Conservation (phyloP, 92 coral and sea anemone genomes). For the Palythoa caribaeorum region DNA sequence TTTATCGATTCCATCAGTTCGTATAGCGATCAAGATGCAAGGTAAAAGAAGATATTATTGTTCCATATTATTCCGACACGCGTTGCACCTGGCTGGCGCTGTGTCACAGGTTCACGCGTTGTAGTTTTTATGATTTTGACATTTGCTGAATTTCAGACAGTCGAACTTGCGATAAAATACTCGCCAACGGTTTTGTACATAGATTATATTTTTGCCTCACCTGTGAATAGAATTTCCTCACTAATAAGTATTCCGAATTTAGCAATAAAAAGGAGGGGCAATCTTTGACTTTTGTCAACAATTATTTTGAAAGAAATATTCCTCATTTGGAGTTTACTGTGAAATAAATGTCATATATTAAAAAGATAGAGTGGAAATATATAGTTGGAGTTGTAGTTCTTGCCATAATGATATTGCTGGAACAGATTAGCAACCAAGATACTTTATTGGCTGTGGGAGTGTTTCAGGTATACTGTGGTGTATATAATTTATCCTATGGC, state of each 20-base stretch:
- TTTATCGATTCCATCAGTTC: slow-evolving; percentile 23
- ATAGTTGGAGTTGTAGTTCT: too few relatives aligned
- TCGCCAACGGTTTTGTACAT: background rate
- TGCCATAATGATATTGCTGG: too few relatives aligned
- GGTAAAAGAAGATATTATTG: background rate
- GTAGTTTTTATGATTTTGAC: background rate
- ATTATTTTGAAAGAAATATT: background rate
- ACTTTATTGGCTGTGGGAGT: too few relatives aligned
- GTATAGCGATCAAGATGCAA: background rate
- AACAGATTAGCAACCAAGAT: too few relatives aligned
- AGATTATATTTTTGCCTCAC: background rate
- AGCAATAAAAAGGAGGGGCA: background rate
- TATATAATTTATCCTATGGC: too few relatives aligned
- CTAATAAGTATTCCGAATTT: too few relatives aligned
- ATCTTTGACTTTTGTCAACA: background rate
- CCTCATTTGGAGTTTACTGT: background rate
- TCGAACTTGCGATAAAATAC: background rate
- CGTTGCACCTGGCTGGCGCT: background rate
- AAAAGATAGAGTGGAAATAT: background rate
- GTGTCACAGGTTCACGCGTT: background rate
- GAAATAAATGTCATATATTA: background rate
- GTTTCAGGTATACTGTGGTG: too few relatives aligned
- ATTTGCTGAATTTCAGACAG: background rate
- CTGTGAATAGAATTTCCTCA: background rate
- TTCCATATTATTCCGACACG: background rate